Evolutionary conservation across 2,888 invertebrate species (phyloP), one percentile per base, ranked within the genome.

Genomic region (Temnothorax ravouxi): DNA sequence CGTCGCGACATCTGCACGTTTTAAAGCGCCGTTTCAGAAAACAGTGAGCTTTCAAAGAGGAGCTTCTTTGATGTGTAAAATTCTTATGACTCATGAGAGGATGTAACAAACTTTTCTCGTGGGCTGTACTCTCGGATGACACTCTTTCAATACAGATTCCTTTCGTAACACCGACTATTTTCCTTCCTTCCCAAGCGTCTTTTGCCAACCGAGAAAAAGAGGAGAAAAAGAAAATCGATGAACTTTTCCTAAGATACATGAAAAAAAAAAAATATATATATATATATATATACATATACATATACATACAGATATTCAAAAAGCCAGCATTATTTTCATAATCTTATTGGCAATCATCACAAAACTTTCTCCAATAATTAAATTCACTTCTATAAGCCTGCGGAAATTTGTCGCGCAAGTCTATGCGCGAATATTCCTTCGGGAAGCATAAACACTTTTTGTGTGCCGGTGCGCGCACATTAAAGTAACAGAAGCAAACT

Each of bases 121-220:
- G 67, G 83, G 8, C 76, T 83, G 69, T 83, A 83, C 56, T 52
- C 64, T 56, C 59, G 13, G 38, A 72, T 80, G 71, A 83, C 84
- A 76, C 83, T 74, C 64, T 76, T 76, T 83, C 85, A 83, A 83
- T 83, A 77, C 84, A 77, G 77, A 85, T 85, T 85, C 72, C 71
- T 85, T 77, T 84, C 77, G 77, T 66, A 84, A 77, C 71, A 59
- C 64, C 62, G 66, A 62, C 76, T 56, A 54, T 76, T 69, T 72
- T 47, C 52, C 47, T 62, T 59, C 29, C 67, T 47, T 61, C 13
- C 47, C 64, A 59, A 72, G 47, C 52, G 6, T 62, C 72, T 59
- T 72, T 80, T 72, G 13, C 59, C 54, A 77, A 71, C 47, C 59
- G 38, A 50, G 59, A 21, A 79, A 71, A 52, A 47, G 21, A 59